Conservation (phyloP, 2,113 vertebrate species). For the Uria aalge region DNA sequence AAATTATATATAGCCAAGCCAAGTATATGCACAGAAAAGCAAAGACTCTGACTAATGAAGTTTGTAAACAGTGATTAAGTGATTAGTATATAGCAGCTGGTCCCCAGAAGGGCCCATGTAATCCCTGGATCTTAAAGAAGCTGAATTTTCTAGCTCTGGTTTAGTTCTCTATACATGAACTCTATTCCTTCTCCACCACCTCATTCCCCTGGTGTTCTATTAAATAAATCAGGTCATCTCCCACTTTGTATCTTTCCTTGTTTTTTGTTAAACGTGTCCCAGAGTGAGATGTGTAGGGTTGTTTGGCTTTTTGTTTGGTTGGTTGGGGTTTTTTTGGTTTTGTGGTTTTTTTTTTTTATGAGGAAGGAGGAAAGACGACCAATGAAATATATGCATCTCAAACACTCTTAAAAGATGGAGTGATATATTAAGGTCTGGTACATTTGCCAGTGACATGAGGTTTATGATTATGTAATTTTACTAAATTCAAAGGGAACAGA, state of each 20-base stretch:
- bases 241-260: neutral
- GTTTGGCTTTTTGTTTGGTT: neutral
- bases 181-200: neutral
- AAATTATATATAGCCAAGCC: neutral
- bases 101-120: fast-evolving
- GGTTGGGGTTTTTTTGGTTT: neutral
- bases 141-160: neutral
- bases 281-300: neutral
- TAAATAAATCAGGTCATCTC: neutral
- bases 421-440: neutral
- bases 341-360: neutral
- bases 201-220: neutral
- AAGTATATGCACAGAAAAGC: neutral
- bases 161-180: neutral
- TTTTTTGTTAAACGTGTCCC: neutral
- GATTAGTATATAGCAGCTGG: neutral
- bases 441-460: neutral
- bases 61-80: neutral
- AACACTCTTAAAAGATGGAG: neutral
- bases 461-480: neutral
- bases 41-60: neutral
- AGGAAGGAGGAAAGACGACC: neutral
- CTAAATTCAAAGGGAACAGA: neutral
- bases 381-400: neutral
- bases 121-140: neutral